Conservation (phyloP, 1,140 invertebrate genomes). For the Pinna nobilis region DNA sequence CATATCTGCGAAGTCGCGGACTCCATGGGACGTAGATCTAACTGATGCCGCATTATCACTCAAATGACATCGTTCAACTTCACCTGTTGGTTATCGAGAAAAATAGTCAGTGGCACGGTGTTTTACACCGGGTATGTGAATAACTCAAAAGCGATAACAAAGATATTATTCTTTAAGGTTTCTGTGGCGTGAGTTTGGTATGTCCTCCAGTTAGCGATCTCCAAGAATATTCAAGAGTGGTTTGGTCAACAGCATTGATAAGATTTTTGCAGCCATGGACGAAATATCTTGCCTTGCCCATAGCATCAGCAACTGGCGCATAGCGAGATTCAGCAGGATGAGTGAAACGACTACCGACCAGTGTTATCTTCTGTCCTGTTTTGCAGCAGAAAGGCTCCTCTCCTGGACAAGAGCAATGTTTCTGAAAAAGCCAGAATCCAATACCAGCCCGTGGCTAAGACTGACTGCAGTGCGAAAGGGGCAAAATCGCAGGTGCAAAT, state of each 20-base stretch:
- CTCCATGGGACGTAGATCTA: background rate
- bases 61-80: constrained; percentile 14
- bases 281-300: constrained; percentile 50
- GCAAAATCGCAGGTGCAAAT: too few species aligned
- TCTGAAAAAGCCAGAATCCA: constrained; percentile 56
- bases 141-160: constrained; percentile 35
- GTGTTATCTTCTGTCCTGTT: constrained; percentile 43
- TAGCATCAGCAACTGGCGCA: constrained; percentile 46
- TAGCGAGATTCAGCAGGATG: constrained; percentile 54
- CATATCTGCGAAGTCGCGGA: too few species aligned
- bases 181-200: constrained; percentile 41
- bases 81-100: constrained; percentile 37
- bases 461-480: too few species aligned
- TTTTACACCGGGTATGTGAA: constrained; percentile 41
- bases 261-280: constrained; percentile 49
- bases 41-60: constrained; percentile 4
- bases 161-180: constrained; percentile 45
- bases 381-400: constrained; percentile 43
- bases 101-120: constrained; percentile 32
- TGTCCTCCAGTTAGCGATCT: constrained; percentile 42
- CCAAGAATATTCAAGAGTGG: constrained; percentile 46
- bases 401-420: constrained; percentile 43
- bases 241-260: constrained; percentile 50
- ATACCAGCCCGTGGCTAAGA: constrained; percentile 55
- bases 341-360: constrained; percentile 58